These are phyloP conservation scores for Drosophila diplacantha DNA, from an alignment of 2,888 invertebrate genomes.

Conservation along the genomic window DNA sequence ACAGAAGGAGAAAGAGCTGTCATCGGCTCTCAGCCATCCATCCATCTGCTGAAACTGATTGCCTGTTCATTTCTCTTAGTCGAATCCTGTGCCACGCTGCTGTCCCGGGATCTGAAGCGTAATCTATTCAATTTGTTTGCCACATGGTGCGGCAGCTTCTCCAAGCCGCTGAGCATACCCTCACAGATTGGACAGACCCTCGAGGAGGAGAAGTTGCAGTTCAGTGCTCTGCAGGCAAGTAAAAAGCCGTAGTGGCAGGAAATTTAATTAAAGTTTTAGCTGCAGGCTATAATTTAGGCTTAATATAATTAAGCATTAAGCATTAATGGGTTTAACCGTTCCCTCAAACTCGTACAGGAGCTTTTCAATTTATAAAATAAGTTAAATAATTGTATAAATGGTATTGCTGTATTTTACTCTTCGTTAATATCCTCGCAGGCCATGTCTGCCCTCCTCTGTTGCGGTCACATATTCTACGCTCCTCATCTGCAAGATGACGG, in stretches of 20 bases:
- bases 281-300: not conserved
- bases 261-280: not conserved
- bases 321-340: not conserved
- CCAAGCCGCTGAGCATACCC: slow-evolving; percentile 82
- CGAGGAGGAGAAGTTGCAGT: slow-evolving; percentile 81
- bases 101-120: slow-evolving; percentile 91
- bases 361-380: not conserved
- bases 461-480: slow-evolving; percentile 95
- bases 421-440: slow-evolving; percentile 81
- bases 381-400: no score
- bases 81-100: slow-evolving; percentile 89
- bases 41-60: slow-evolving; percentile 20
- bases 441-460: slow-evolving; percentile 96
- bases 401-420: no score
- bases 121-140: slow-evolving; percentile 94
- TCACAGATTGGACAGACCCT: slow-evolving; percentile 78
- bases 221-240: slow-evolving; percentile 81
- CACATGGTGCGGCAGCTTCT: slow-evolving; percentile 94
- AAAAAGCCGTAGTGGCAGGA: not conserved
- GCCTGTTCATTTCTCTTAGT: slow-evolving; percentile 79
- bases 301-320: not conserved
- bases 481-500: slow-evolving; percentile 92
- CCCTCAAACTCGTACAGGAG: no score
- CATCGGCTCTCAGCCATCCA: slow-evolving; percentile 2
- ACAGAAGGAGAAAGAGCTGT: slow-evolving; percentile 4